These are phyloP conservation scores for Acestrorhynchus altus DNA, from an alignment of 2,797 vertebrate species.

Conservation along the genomic window DNA sequence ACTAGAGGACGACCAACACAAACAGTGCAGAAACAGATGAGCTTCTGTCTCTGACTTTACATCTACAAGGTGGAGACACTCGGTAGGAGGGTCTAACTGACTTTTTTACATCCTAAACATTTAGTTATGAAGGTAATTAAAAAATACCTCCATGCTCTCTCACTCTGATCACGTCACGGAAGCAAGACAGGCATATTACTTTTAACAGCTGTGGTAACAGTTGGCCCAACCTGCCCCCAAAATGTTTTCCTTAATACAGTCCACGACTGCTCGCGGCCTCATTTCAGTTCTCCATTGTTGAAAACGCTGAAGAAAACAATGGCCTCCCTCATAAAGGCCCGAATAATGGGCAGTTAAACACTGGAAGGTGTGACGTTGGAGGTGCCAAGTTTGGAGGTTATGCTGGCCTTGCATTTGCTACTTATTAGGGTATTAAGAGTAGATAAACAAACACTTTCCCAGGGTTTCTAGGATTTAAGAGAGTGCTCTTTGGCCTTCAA, in stretches of 20 bases:
- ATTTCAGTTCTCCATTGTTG: conserved; percentile 32
- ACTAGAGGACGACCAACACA: no score
- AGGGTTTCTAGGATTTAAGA: conserved; percentile 62
- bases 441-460: conserved; percentile 75
- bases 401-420: conserved; percentile 56
- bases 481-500: conserved; percentile 51
- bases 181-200: neutral
- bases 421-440: conserved; percentile 67
- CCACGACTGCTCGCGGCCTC: neutral
- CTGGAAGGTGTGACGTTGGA: conserved; percentile 25
- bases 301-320: conserved; percentile 33
- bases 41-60: no score
- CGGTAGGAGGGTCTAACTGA: no score
- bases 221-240: neutral
- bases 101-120: no score
- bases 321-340: neutral
- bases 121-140: no score
- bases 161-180: conserved; percentile 59
- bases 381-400: conserved; percentile 19
- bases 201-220: neutral
- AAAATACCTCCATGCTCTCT: no score
- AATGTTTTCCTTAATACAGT: neutral
- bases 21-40: no score
- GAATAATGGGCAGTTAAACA: conserved; percentile 38
- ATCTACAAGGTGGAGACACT: no score